A percentile compares a stretch with the other conserved stretches of the same genome.
phyloP scores from a whole-genome alignment of 2,797 vertebrate genomes.

The Sebastes vulpes region DNA sequence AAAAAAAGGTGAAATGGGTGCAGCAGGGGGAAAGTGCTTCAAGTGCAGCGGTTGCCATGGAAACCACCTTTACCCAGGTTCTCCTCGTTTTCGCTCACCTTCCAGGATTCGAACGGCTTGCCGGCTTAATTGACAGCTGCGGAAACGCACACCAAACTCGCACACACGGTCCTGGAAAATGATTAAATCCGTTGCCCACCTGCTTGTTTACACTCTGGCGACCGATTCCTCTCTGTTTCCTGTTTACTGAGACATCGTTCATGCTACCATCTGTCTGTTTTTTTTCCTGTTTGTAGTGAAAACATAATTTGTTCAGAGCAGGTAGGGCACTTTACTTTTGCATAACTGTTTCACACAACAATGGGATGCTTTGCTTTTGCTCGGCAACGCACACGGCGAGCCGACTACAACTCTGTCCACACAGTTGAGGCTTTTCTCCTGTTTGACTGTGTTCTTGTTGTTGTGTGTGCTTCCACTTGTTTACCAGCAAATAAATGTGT shows the following conservation, averaged over 20 bases:
- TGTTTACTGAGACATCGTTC: slow-evolving; percentile 51
- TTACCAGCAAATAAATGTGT: neutral
- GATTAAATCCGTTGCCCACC: slow-evolving; percentile 52
- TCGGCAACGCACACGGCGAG: neutral
- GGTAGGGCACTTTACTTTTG: slow-evolving; percentile 10
- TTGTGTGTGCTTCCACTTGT: neutral
- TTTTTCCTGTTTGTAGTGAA: slow-evolving; percentile 12
- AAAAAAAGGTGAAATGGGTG: slow-evolving; percentile 51
- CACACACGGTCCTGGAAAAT: slow-evolving; percentile 23
- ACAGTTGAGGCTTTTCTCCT: neutral
- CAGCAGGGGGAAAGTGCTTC: slow-evolving; percentile 27
- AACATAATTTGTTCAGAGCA: slow-evolving; percentile 33
- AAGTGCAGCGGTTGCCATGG: slow-evolving; percentile 63
- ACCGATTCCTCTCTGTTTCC: slow-evolving; percentile 31
- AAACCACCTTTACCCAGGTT: slow-evolving; percentile 73
- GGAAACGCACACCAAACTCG: neutral
- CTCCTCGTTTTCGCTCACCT: slow-evolving; percentile 47
- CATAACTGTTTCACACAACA: slow-evolving; percentile 12
- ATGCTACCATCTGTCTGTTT: slow-evolving; percentile 40
- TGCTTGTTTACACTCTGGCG: slow-evolving; percentile 60
- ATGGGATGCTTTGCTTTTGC: neutral
- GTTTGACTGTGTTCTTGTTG: neutral
- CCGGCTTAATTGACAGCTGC: slow-evolving; percentile 58
- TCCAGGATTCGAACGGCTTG: slow-evolving; percentile 38
- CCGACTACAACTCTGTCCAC: neutral